Evolutionary conservation across 2,888 invertebrate species (phyloP), one percentile per base, ranked within the genome.

Genomic region (Drosophila demipolita): DNA sequence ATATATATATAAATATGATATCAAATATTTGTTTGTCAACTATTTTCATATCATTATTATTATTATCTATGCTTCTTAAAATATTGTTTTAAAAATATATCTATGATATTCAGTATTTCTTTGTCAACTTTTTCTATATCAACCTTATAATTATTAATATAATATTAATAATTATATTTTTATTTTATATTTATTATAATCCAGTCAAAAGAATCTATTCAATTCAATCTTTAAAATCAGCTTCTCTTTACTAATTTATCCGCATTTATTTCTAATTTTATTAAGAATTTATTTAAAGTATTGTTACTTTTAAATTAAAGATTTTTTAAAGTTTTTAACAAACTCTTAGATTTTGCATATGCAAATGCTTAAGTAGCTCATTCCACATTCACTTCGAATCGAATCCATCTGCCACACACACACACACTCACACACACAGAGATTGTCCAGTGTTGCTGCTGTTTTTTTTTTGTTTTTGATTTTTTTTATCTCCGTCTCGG

Each of bases 301-400:
- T 3, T 15, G 45, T 45, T 20, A 1, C 12, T 15, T 4, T 20
- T 38, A 8, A 38, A 1, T 17, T 38, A 17, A 38, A 8, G 17
- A 8, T 17, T 38, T 38, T 36, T 36, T 15, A 17, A 36, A 17
- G 36, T 15, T 36, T 7, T 36, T 0, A 36, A 3, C 7, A 7
- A 40, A n/a, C n/a, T 40, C 15, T 9, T 2, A 52, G 32, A 26
- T 7, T 12, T 20, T 33, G 8, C 7, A 15, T 4, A 17, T 26
- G 26, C 17, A 9, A 49, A 49, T 49, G 23, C 7, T 42, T 66
- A 45, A 26, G 65, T 54, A 82, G 79, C 66, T 73, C 73, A 79
- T 67, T 55, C 6, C 5, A 1, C 7, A 32, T 70, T 60, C 81
- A n/a, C n/a, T 20, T 11, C 29, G 50, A 65, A 63, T 77, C 61